Base-by-base conservation (phyloP, 1,140 invertebrate species). In the Hestina assimilis region DNA sequence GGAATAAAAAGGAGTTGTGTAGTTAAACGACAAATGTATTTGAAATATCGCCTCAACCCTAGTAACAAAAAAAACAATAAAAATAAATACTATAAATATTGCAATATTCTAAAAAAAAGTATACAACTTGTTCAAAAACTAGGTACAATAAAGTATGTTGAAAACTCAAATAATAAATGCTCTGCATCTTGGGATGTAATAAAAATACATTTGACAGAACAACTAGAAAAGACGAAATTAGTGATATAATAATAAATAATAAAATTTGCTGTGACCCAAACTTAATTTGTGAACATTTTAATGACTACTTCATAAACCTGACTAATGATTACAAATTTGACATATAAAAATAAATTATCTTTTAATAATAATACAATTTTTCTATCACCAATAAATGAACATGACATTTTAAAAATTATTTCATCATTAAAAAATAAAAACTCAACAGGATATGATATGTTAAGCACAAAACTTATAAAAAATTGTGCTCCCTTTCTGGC, bases 71-170 rank as follows among this genome's bases (percentile, higher is more conserved):
- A 26, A 20, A 29, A 23, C 11, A 17, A 41, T 29, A 54, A 52
- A 52, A 7, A 31, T 7, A 51, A 47, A 6, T 68, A 63, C 28
- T 7, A 14, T 3, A 46, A 51, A 3, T 68, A 63, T 17, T 19
- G 33, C 17, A 54, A 43, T 15, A 31, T 63, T 20, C 47, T 63
- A 21, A 68, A 55, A 59, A 60, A 60, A 42, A 63, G 65, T 43
- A 54, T 68, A 12, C 11, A 19, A 7, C 15, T 38, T 11, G 50
- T 61, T 23, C 54, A 60, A 45, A 50, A 54, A 23, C 43, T 41
- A 8, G 12, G 6, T 9, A 33, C 53, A 14, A 54, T 9, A 20
- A 60, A 42, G 21, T 40, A 48, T 35, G 40, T 60, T n/a, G 4
- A 11, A 1, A 54, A 38, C 19, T 48, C 43, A 6, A 43, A 48